A percentile compares a stretch with the other conserved stretches of the same genome.
These are phyloP conservation scores for Rhodeus uyekii DNA, from an alignment of 2,797 vertebrate species.

Conservation along the genomic window DNA sequence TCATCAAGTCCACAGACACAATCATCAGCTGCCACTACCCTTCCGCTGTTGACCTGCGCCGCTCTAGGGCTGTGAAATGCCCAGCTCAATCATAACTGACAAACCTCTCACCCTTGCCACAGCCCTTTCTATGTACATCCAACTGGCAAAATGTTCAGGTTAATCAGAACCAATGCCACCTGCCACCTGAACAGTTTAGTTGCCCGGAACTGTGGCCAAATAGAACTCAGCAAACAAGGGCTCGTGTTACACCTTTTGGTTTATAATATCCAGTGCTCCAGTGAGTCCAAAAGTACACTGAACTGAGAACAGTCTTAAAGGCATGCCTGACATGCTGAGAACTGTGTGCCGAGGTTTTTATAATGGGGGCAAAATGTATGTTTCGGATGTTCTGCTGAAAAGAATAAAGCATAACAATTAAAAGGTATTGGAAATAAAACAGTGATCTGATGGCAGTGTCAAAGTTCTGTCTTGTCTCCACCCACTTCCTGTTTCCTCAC, in stretches of 20 bases:
- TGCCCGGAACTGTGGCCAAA: neutral
- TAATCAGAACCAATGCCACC: constrained; percentile 29
- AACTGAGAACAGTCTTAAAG: no score
- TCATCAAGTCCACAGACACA: constrained; percentile 1
- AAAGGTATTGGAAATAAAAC: no score
- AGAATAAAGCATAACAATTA: no score
- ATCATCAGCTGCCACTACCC: constrained; percentile 59
- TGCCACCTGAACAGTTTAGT: neutral
- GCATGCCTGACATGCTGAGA: no score
- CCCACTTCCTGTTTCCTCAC: no score
- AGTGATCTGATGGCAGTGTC: no score
- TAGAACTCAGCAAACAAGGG: neutral
- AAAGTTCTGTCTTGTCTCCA: no score
- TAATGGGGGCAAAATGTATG: no score
- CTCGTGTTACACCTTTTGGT: neutral
- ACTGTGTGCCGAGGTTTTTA: no score
- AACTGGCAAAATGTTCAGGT: constrained; percentile 36
- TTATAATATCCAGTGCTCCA: neutral
- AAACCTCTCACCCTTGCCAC: constrained; percentile 22
- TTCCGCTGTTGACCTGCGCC: constrained; percentile 58
- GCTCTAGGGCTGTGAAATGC: constrained; percentile 34
- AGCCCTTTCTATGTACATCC: constrained; percentile 8
- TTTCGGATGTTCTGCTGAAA: no score
- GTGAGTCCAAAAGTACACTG: no score
- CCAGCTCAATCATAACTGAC: constrained; percentile 32